Evolutionary conservation across 2,888 invertebrate species (phyloP).

Genomic region (Gymnoscelis rufifasciata): DNA sequence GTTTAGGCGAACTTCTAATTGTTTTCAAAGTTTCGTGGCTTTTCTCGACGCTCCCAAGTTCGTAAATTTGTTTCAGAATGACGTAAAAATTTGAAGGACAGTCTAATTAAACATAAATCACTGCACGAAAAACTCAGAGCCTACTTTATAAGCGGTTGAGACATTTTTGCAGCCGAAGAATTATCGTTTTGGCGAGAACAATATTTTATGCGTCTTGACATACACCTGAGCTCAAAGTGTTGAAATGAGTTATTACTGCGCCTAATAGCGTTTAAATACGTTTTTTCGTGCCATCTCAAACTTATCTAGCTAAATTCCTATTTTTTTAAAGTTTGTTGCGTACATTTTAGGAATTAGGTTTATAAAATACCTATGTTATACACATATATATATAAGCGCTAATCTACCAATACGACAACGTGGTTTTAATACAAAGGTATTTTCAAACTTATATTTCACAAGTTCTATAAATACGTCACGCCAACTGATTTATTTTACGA

Average conservation of each 20-base stretch:
- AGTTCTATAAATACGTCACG: background rate
- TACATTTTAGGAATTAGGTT: too few relatives aligned
- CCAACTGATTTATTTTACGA: background rate
- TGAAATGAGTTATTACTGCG: slow-evolving; percentile 55
- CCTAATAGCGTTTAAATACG: slow-evolving; percentile 26
- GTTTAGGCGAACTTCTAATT: slow-evolving; percentile 42
- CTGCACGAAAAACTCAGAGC: slow-evolving; percentile 54
- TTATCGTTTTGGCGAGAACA: slow-evolving; percentile 66
- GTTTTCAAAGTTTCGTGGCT: slow-evolving; percentile 44
- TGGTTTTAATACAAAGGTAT: too few relatives aligned
- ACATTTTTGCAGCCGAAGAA: slow-evolving; percentile 61
- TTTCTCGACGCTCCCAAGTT: slow-evolving; percentile 40
- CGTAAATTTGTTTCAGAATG: slow-evolving; percentile 50
- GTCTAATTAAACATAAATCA: slow-evolving; percentile 73
- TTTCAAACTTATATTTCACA: background rate
- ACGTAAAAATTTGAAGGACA: slow-evolving; percentile 57
- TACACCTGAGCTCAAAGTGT: slow-evolving; percentile 60
- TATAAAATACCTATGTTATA: too few relatives aligned
- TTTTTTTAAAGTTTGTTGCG: too few relatives aligned
- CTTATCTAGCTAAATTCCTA: background rate
- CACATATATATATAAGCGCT: too few relatives aligned
- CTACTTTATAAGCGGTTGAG: slow-evolving; percentile 51
- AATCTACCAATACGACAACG: too few relatives aligned
- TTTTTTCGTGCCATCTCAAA: background rate
- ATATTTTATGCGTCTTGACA: slow-evolving; percentile 60